phyloP scores from a whole-genome alignment of 1,140 invertebrate genomes.

The Zaprionus ghesquierei region DNA sequence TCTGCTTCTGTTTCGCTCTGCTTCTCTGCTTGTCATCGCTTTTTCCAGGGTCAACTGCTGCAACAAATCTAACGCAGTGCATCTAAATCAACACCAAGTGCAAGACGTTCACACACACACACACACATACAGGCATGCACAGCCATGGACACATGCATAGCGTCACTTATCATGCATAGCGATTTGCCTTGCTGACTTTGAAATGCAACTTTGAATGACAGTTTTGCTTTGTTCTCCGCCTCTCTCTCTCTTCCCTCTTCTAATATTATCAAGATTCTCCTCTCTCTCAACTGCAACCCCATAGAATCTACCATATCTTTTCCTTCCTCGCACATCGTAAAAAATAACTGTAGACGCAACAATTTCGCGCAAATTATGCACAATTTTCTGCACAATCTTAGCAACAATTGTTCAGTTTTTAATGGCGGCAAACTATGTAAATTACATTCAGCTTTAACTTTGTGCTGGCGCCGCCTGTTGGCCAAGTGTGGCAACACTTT shows the following conservation, averaged over 20 bases:
- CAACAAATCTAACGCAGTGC: slow-evolving; percentile 45
- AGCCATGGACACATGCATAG: neutral
- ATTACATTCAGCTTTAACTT: slow-evolving; percentile 8
- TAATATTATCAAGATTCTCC: neutral
- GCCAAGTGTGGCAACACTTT: neutral
- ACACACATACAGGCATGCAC: slow-evolving; percentile 4
- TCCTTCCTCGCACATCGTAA: no score
- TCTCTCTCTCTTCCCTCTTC: neutral
- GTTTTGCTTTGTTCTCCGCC: neutral
- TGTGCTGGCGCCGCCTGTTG: slow-evolving; percentile 19
- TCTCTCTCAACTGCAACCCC: neutral
- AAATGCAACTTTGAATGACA: slow-evolving; percentile 36
- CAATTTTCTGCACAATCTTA: no score
- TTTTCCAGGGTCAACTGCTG: slow-evolving; percentile 60
- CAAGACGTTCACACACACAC: slow-evolving; percentile 31
- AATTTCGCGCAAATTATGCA: no score
- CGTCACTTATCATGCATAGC: neutral
- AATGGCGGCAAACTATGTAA: neutral
- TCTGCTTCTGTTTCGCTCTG: neutral
- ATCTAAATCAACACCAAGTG: slow-evolving; percentile 65
- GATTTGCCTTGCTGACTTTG: slow-evolving; percentile 35
- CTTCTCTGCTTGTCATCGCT: slow-evolving; percentile 9
- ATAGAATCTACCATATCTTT: neutral
- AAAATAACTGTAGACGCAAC: neutral
- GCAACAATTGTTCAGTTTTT: neutral